Evolutionary conservation across 37 sponge, comb jelly and placozoan genomes (phyloP).

Genomic region (Chondrosia reniformis): DNA sequence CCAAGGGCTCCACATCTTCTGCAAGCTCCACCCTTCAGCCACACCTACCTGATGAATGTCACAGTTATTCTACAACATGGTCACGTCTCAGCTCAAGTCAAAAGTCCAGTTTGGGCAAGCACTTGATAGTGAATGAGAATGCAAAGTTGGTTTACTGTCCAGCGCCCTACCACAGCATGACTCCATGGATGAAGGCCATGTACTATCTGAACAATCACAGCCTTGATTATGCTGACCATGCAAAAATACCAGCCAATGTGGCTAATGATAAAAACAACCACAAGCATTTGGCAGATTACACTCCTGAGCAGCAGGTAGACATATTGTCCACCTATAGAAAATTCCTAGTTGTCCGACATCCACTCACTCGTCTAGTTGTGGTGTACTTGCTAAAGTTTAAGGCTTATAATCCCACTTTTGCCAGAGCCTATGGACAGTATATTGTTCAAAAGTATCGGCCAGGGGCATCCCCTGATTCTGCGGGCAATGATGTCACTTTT

Average conservation of each 20-base stretch:
- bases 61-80: too few relatives aligned
- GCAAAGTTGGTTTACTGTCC: constrained; percentile 27
- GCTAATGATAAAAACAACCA: constrained; percentile 15
- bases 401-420: constrained; percentile 15
- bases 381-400: constrained; percentile 36
- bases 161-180: constrained; percentile 13
- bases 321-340: constrained; percentile 11
- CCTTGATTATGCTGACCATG: neutral
- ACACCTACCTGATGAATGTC: too few relatives aligned
- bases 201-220: neutral
- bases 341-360: constrained; percentile 35
- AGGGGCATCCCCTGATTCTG: neutral
- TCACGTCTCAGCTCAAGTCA: too few relatives aligned
- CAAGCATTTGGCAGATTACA: constrained; percentile 15
- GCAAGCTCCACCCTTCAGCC: too few relatives aligned
- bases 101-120: too few relatives aligned
- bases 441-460: constrained; percentile 32
- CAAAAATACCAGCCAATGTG: constrained; percentile 12
- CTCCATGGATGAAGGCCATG: constrained; percentile 39
- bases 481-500: constrained; percentile 34
- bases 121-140: constrained; percentile 20
- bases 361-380: constrained; percentile 20
- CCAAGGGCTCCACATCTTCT: too few relatives aligned
- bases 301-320: constrained; percentile 18
- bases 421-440: constrained; percentile 28